Evolutionary conservation across 2,797 vertebrate genomes (phyloP), one percentile per base, ranked within the genome.

Genomic region (Takifugu rubripes): DNA sequence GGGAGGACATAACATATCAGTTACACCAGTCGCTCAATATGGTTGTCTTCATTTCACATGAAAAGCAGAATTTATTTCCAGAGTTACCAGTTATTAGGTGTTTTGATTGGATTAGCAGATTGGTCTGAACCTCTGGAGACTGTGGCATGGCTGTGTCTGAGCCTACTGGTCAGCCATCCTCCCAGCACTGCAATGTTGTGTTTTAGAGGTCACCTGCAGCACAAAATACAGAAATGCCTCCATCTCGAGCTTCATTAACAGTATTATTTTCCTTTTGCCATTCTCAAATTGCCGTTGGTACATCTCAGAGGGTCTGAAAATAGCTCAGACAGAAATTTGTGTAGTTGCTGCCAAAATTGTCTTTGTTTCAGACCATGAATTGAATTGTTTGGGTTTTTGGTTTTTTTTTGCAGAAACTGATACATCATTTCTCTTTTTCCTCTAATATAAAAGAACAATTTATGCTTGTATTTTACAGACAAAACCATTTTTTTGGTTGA

Each of bases 191-290:
- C 48, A 21, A 44, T 36, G 47, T 40, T 59, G 44, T 46, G 29
- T 72, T 72, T 72, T 59, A 59, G 56, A 46, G 66, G 72, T 80
- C 77, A 80, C 72, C 75, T 79, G 77, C 66, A 55, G 16, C 57
- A 70, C 59, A 56, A 60, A 69, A 61, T 52, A 49, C 65, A 75
- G 51, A 31, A 74, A 26, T 55, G 14, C 59, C 64, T 40, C 59
- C 63, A 49, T 56, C 55, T 62, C 61, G 48, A 52, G 59, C 53
- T 49, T 66, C 61, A 73, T 79, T 71, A 79, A 72, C 54, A 21
- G 16, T 40, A 43, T 68, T 59, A 49, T 68, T 61, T 74, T 21
- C 46, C 17, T 31, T 52, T 49, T 26, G 43, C 57, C 10, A 6
- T 25, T 66, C 29, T 55, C 3, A 68, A 48, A 57, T 54, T 59